A percentile compares a stretch with the other conserved stretches of the same genome.
phyloP scores from a whole-genome alignment of 1,140 invertebrate genomes.

The Ostrea denselamellosa region DNA sequence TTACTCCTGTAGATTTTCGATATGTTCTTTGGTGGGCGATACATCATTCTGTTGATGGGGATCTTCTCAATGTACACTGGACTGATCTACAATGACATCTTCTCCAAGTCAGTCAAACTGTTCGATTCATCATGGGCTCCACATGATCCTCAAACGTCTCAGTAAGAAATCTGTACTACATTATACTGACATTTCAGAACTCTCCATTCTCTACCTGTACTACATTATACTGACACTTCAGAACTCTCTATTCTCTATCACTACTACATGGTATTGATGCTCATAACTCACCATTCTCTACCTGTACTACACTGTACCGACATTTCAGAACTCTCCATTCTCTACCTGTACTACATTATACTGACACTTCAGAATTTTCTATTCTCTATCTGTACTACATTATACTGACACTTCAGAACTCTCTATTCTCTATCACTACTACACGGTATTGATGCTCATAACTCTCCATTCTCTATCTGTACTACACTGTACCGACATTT shows the following conservation, averaged over 20 bases:
- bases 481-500: background rate
- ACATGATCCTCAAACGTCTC: slow-evolving; percentile 48
- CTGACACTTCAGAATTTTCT: background rate
- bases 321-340: background rate
- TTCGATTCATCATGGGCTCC: slow-evolving; percentile 92
- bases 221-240: background rate
- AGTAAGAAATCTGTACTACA: slow-evolving; percentile 46
- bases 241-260: no score
- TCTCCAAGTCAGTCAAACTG: slow-evolving; percentile 96
- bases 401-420: background rate
- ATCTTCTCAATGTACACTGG: slow-evolving; percentile 98
- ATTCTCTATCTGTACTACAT: background rate
- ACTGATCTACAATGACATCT: slow-evolving; percentile 98
- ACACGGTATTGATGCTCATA: no score
- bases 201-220: background rate
- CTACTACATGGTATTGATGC: background rate
- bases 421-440: no score
- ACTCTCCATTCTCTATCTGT: background rate
- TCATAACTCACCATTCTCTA: no score
- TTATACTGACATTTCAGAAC: background rate
- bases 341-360: background rate
- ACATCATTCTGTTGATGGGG: slow-evolving; percentile 98
- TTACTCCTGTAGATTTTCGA: slow-evolving; percentile 89
- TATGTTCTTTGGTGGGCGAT: slow-evolving; percentile 98
- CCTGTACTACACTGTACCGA: background rate